These are phyloP conservation scores for Oscheius sp. DNA, from an alignment of 1,140 invertebrate genomes.

Conservation along the genomic window DNA sequence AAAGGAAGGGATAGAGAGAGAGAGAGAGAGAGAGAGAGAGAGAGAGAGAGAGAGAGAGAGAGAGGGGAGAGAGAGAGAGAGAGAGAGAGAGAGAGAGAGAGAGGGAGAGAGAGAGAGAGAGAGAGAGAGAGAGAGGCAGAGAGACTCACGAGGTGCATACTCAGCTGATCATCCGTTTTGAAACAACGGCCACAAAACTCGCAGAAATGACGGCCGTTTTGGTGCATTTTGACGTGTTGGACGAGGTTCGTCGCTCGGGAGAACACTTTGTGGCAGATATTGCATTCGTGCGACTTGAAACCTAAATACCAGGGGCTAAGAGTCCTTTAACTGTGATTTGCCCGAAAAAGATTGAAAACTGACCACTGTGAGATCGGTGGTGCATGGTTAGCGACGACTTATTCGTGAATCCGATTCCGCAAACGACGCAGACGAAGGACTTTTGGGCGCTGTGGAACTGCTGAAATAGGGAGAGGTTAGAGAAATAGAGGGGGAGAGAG, in stretches of 20 bases:
- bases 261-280: constrained; percentile 19
- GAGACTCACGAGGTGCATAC: not conserved
- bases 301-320: not conserved
- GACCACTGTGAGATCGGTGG: constrained; percentile 8
- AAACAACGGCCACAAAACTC: constrained; percentile 16
- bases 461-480: not conserved
- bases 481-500: not conserved
- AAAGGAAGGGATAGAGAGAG: not conserved
- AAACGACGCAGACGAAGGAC: constrained; percentile 12
- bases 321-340: not conserved
- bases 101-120: no score
- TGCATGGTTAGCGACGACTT: constrained; percentile 23
- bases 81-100: no score
- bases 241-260: not conserved
- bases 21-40: no score
- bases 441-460: not conserved
- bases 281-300: constrained; percentile 15
- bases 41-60: no score
- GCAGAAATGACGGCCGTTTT: constrained; percentile 16
- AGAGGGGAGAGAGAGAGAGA: no score
- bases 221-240: constrained; percentile 1
- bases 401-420: constrained; percentile 24
- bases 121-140: no score
- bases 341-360: not conserved
- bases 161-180: not conserved